These are phyloP conservation scores for Phataginus tricuspis DNA, from an alignment of 2,797 vertebrate genomes.

Conservation along the genomic window DNA sequence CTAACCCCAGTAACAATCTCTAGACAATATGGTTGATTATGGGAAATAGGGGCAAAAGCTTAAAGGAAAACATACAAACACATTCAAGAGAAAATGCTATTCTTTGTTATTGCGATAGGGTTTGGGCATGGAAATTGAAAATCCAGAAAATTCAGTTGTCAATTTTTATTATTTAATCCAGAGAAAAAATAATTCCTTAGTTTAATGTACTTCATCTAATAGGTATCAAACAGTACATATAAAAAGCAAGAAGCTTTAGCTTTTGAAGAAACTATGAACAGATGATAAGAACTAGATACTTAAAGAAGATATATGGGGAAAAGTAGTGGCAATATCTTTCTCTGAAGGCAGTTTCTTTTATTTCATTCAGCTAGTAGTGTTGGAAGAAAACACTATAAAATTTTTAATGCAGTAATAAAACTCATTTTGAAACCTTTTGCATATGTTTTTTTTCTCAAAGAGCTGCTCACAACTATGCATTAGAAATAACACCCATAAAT, in stretches of 20 bases:
- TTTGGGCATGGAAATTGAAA: slow-evolving; percentile 13
- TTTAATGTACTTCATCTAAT: not conserved
- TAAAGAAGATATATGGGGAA: not conserved
- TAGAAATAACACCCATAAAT: slow-evolving; percentile 47
- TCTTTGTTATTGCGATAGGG: slow-evolving; percentile 42
- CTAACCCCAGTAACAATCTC: slow-evolving; percentile 19
- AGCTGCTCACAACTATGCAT: slow-evolving; percentile 32
- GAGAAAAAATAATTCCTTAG: not conserved
- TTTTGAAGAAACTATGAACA: slow-evolving; percentile 38
- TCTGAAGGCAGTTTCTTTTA: slow-evolving; percentile 47
- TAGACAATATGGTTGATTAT: slow-evolving; percentile 11
- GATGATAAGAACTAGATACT: not conserved
- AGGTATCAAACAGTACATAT: not conserved
- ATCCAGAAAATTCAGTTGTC: slow-evolving; percentile 28
- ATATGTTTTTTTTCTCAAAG: slow-evolving; percentile 59
- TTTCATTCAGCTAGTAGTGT: slow-evolving; percentile 57
- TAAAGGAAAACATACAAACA: slow-evolving; percentile 13
- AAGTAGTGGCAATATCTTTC: slow-evolving; percentile 32
- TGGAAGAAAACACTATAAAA: slow-evolving; percentile 71
- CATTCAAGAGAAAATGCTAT: slow-evolving; percentile 9
- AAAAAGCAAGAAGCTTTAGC: not conserved
- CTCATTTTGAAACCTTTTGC: slow-evolving; percentile 66
- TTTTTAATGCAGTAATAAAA: slow-evolving; percentile 76
- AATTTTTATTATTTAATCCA: slow-evolving; percentile 34
- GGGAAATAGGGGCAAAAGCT: slow-evolving; percentile 8